Base-by-base conservation (phyloP, 1,140 invertebrate genomes). In the Bombus huntii region DNA sequence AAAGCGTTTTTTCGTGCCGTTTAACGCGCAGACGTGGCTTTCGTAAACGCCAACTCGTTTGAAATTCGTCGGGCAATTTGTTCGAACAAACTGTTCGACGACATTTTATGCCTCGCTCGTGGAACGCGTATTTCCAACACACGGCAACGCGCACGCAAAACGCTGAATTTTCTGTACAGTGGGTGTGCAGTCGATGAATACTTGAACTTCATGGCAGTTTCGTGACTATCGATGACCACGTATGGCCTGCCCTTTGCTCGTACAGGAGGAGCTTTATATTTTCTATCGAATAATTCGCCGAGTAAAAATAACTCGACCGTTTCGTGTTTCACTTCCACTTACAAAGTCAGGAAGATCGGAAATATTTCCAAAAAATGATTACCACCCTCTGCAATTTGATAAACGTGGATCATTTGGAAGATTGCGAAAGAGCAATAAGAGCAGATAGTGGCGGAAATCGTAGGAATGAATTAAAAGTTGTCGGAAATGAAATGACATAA, bases 161-260 rank as follows among this genome's bases (percentile, higher is more conserved):
- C 39, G 39, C 5, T 39, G 44, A 28, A n/a, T 10, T 15, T 68
- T 31, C 34, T 8, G 44, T 66, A 22, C 10, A 72, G 28, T 39
- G 37, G 31, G 31, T 12, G 31, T 12, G 6, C 66, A 66, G 59
- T 53, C n/a, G n/a, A 74, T 47, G 73, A 77, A 68, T 76, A 68
- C 73, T 83, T 76, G 59, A 76, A 76, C 81, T 83, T 83, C 22
- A 3, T 65, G 57, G 28, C n/a, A 68, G 28, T 42, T 68, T 39
- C 73, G 44, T 62, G 25, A 83, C 62, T 34, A 71, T 81, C 65
- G n/a, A 37, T 13, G 34, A 39, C n/a, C 79, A 72, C 47, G 34
- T 57, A n/a, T 25, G 3, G 12, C 9, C 62, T 37, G 42, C 37
- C 25, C 31, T 37, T 70, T 6, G 9, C 10, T 28, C 10, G 2